Evolutionary conservation across 2,113 vertebrate genomes (phyloP).

Genomic region (Sinocyclocheilus maitianheensis): DNA sequence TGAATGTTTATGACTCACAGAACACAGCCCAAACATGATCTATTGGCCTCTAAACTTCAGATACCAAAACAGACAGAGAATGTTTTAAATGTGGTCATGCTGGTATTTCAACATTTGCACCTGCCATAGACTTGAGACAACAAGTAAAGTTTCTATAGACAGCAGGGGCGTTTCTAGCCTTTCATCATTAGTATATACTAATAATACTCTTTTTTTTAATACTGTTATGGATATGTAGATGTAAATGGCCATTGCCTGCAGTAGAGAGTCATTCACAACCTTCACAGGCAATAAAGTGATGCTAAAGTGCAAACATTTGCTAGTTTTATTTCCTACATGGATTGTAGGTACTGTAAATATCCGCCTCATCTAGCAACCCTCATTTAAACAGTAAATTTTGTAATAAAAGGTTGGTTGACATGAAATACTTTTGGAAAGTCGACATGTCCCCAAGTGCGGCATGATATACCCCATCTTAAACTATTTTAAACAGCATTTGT

Average conservation of each 20-base stretch:
- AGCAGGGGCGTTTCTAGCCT: background rate
- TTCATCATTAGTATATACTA: too few relatives aligned
- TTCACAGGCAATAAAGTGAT: too few relatives aligned
- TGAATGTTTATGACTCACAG: background rate
- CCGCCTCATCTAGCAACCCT: background rate
- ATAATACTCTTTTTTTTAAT: too few relatives aligned
- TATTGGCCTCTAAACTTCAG: background rate
- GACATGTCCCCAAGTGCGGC: too few relatives aligned
- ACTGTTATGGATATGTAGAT: too few relatives aligned
- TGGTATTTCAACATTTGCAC: slow-evolving; percentile 9
- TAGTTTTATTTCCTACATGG: too few relatives aligned
- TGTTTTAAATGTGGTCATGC: slow-evolving; percentile 1
- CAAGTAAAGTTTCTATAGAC: background rate
- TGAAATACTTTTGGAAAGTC: background rate
- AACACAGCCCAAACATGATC: background rate
- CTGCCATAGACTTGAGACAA: background rate
- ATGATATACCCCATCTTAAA: too few relatives aligned
- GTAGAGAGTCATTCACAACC: too few relatives aligned
- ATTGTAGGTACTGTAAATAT: too few relatives aligned
- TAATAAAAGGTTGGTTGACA: background rate
- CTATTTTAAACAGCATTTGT: background rate
- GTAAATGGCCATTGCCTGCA: too few relatives aligned
- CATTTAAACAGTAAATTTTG: background rate
- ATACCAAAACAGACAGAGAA: background rate
- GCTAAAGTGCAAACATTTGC: too few relatives aligned